Evolutionary conservation across 2,797 vertebrate genomes (phyloP), one percentile per base, ranked within the genome.

Genomic region (Sebastes cheni): DNA sequence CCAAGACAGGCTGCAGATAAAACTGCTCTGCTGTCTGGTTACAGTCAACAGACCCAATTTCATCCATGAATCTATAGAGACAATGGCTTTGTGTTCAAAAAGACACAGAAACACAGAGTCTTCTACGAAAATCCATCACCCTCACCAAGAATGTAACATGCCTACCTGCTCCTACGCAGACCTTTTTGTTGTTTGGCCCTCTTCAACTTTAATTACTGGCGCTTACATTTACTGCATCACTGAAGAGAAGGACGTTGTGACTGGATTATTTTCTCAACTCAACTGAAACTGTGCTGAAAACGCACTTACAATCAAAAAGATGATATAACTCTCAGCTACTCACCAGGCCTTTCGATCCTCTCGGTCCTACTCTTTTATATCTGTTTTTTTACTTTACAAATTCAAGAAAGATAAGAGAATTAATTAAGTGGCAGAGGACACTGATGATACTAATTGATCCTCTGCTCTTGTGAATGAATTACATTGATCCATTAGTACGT

Each of bases 401-500:
- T 70, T 65, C 20, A 66, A 50, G 66, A n/a, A 67, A 8, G 54
- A 69, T 55, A 62, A 18, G 27, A 84, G 68, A 71, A 77, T 67
- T 46, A 77, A 65, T 84, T 25, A 68, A 23, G 10, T 9, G 14
- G 23, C 56, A 74, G 59, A 70, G 54, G 66, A 30, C 61, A 75
- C 52, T 27, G 32, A 71, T 75, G 71, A 77, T 61, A 52, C 30
- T 77, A 80, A 87, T 74, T 81, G 79, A 88, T 89, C 25, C 32
- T 76, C 67, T 36, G 72, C 76, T 88, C 77, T 58, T 22, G 46
- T 20, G 65, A 84, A 88, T 87, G 84, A 78, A 92, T 90, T 77
- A 68, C 72, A 87, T 79, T 67, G 68, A 88, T 83, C 71, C 67
- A 85, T 89, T 67, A 66, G 65, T 74, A 55, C 13, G 6, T 82